phyloP scores from a whole-genome alignment of 1,140 invertebrate species.

The Drosophila carrolli region DNA sequence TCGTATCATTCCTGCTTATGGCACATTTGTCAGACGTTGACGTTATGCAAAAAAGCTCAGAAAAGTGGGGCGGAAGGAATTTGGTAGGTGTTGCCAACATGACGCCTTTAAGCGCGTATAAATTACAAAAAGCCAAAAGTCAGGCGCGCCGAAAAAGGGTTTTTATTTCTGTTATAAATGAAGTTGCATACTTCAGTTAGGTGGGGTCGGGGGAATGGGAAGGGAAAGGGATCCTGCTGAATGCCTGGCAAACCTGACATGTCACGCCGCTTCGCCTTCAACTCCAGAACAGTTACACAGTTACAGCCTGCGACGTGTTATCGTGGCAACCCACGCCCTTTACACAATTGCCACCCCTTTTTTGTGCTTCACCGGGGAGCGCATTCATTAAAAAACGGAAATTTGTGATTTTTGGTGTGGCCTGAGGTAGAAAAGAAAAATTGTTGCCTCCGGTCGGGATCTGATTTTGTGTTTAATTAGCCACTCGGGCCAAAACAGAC shows the following conservation, averaged over 20 bases:
- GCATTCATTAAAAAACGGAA: slow-evolving; percentile 77
- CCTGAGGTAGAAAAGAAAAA: slow-evolving; percentile 46
- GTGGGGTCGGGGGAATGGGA: neutral
- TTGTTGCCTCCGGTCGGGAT: slow-evolving; percentile 38
- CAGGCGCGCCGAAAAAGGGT: slow-evolving; percentile 60
- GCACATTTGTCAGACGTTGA: slow-evolving; percentile 79
- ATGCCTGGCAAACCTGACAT: slow-evolving; percentile 61
- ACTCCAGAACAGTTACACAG: slow-evolving; percentile 44
- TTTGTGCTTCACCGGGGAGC: slow-evolving; percentile 6
- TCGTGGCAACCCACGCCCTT: slow-evolving; percentile 54
- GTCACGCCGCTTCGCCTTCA: slow-evolving; percentile 58
- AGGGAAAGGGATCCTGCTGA: neutral
- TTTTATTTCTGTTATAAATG: slow-evolving; percentile 74
- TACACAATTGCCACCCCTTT: slow-evolving; percentile 22
- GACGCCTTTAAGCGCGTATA: slow-evolving; percentile 80
- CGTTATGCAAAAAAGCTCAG: slow-evolving; percentile 71
- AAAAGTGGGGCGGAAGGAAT: slow-evolving; percentile 53
- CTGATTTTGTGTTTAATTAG: slow-evolving; percentile 64
- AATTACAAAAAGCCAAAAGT: slow-evolving; percentile 79
- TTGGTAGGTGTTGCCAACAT: slow-evolving; percentile 81
- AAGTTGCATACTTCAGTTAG: slow-evolving; percentile 63
- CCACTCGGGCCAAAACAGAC: slow-evolving; percentile 37
- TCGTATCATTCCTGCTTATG: slow-evolving; percentile 63
- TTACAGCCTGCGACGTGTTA: slow-evolving; percentile 58
- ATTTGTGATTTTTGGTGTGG: slow-evolving; percentile 77